Conservation (phyloP, 2,113 vertebrate species). For the zebrafish (Danio rerio) region DNA sequence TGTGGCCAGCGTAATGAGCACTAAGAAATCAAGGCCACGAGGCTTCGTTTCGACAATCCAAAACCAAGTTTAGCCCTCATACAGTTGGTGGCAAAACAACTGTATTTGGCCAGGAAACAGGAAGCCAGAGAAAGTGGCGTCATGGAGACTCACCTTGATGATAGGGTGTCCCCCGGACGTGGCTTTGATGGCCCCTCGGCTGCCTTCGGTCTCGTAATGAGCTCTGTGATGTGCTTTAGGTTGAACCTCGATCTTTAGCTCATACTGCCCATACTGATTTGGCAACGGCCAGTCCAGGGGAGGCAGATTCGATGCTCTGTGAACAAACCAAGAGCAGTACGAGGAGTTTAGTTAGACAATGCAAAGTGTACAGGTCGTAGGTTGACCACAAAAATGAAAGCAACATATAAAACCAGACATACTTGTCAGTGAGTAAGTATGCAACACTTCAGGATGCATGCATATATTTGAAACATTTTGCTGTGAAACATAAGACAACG, state of each 20-base stretch:
- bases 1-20: slow-evolving; percentile 35
- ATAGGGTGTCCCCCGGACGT: slow-evolving; percentile 93
- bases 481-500: no score
- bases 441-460: no score
- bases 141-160: slow-evolving; percentile 86
- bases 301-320: slow-evolving; percentile 94
- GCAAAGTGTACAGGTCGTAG: not conserved
- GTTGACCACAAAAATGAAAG: no score
- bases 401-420: no score
- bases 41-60: not conserved
- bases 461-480: no score
- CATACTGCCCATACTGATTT: slow-evolving; percentile 91
- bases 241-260: slow-evolving; percentile 96
- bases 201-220: slow-evolving; percentile 98
- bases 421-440: no score
- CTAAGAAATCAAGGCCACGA: not conserved
- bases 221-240: slow-evolving; percentile 98
- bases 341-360: not conserved
- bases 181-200: slow-evolving; percentile 96
- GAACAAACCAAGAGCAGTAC: slow-evolving; percentile 66
- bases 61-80: not conserved
- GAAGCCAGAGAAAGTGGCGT: slow-evolving; percentile 31
- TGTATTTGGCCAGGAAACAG: not conserved
- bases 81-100: slow-evolving; percentile 25
- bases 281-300: slow-evolving; percentile 97